Base-by-base conservation (phyloP, 2,797 vertebrate genomes). In the Podarcis siculus region DNA sequence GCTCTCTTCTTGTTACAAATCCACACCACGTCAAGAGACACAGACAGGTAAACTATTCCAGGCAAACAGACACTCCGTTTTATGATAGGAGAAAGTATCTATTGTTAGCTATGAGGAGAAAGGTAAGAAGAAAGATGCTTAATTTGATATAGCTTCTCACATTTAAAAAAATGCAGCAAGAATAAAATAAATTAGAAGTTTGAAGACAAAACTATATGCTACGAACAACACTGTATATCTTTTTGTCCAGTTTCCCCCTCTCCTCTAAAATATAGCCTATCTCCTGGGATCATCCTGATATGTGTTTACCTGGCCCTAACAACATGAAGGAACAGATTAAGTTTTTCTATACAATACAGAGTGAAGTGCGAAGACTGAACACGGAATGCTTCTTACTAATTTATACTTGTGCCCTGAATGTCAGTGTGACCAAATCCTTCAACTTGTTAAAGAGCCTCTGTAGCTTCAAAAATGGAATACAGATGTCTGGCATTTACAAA, bases 401-500 rank as follows among this genome's bases (percentile, higher is more conserved):
- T 6, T 67, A 8, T 39, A 76, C 39, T 82, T 66, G 37, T 76
- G 32, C 58, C n/a, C 64, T 23, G 42, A 71, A 21, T 35, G 12
- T 67, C 67, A n/a, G 23, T 30, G 64, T 45, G 72, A 78, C 61
- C 58, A 78, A 77, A n/a, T 4, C 12, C 42, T 76, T 72, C 55
- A 83, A 39, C 87, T 91, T 61, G 91, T 76, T 86, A 67, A 66
- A 89, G 87, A 88, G 32, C 35, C 83, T 86, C 23, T 84, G 13
- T 9, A 58, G 90, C 23, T 19, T 72, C 32, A 84, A 91, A 39
- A 87, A 82, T 35, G 23, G n/a, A 89, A 85, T 27, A 91, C 35
- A 94, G 71, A 89, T 85, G 72, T 79, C 83, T 89, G 9, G 13
- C 86, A 87, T 86, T 13, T 89, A 89, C 25, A 83, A 8, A 35